Evolutionary conservation across 2,113 vertebrate species (phyloP), one percentile per base, ranked within the genome.

Genomic region (Struthio camelus): DNA sequence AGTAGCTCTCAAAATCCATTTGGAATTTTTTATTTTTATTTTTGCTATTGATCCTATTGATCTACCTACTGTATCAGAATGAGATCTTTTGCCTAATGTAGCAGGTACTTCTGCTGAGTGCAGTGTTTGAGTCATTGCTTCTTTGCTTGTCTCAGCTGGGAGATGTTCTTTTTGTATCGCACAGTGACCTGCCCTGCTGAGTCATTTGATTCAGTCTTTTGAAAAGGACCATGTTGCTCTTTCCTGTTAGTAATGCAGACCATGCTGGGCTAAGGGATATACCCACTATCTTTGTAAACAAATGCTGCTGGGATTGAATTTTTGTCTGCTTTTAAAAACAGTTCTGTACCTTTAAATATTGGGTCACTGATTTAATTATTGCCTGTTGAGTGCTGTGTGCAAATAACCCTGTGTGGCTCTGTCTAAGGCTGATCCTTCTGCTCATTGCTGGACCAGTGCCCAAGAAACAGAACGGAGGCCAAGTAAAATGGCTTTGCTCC

Each of bases 101-200:
- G 80, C 50, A 87, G 46, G 28, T 71, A 51, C 56, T 93, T 23
- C 28, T 88, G 28, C 32, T 18, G 9, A 78, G 56, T 32, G 7
- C 54, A 59, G 12, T 81, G 38, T 69, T 65, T 81, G 70, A 96
- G 56, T 92, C 65, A 87, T 14, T 76, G 36, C 44, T 82, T 73
- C 79, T 81, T 58, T 92, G 77, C 77, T 92, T 69, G 30, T 73
- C 36, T 91, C 86, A 89, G 78, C 89, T 95, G 89, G 89, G 88
- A 80, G 77, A 78, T 64, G 28, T n/a, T 86, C 76, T 73, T 42
- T 89, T 56, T 54, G 13, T 70, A 85, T 77, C 66, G 72, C 40
- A 32, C 44, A 54, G 38, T 38, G 78, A 91, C 53, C 59, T 89
- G 15, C 24, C 48, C 38, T 85, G 38, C 61, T 95, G 84, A 89